phyloP scores from a whole-genome alignment of 1,140 invertebrate species.

The Eubasilissa regina region DNA sequence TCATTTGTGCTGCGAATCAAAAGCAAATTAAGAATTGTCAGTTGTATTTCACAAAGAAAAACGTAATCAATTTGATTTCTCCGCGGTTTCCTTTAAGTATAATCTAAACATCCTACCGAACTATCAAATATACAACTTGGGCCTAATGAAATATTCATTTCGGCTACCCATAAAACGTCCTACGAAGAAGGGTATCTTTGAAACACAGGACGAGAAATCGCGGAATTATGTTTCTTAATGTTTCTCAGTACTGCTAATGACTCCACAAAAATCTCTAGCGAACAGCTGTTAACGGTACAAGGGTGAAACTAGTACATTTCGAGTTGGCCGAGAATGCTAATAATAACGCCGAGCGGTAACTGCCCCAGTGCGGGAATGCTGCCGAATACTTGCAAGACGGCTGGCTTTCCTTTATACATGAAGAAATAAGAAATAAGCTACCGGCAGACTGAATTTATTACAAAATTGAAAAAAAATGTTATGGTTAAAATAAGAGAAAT shows the following conservation, averaged over 20 bases:
- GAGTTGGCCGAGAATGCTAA: slow-evolving; percentile 29
- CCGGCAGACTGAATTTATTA: slow-evolving; percentile 45
- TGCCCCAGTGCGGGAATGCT: not conserved
- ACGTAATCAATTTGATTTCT: not conserved
- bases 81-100: not conserved
- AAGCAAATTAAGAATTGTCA: too few species aligned
- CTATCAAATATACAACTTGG: not conserved
- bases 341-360: not conserved
- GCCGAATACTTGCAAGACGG: not conserved
- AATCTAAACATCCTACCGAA: not conserved
- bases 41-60: too few species aligned
- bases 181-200: slow-evolving; percentile 40
- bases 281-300: slow-evolving; percentile 43
- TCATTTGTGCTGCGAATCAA: too few species aligned
- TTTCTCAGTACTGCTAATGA: slow-evolving; percentile 56
- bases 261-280: slow-evolving; percentile 54
- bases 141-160: slow-evolving; percentile 42
- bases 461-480: slow-evolving; percentile 33
- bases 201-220: not conserved
- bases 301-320: slow-evolving; percentile 39
- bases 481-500: slow-evolving; percentile 50
- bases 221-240: slow-evolving; percentile 51
- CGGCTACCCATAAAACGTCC: not conserved
- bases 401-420: slow-evolving; percentile 31
- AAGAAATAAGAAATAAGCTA: slow-evolving; percentile 27